Conservation (phyloP, 2,888 invertebrate species). For the Odontocolon sp. region DNA sequence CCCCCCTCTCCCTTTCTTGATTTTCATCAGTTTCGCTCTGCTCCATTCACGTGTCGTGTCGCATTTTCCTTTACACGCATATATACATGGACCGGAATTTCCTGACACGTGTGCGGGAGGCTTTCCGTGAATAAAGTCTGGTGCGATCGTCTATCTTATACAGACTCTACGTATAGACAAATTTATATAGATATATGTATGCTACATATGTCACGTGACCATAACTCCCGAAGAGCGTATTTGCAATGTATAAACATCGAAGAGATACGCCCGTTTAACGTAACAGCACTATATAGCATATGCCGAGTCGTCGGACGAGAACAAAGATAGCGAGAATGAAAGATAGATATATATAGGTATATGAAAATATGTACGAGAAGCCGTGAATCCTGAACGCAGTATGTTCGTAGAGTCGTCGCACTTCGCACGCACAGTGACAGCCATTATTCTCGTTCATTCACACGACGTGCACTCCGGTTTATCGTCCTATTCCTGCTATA, state of each 20-base stretch:
- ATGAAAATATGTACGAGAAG: conserved; percentile 2
- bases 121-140: conserved; percentile 9
- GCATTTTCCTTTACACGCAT: background rate
- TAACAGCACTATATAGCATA: no score
- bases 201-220: no score
- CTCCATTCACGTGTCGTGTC: background rate
- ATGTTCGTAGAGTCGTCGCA: conserved; percentile 4
- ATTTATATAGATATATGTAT: background rate
- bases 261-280: no score
- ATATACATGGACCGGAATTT: conserved; percentile 10
- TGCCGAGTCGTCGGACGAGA: no score
- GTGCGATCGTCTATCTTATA: background rate
- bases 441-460: conserved; percentile 23
- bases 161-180: background rate
- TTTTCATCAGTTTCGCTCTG: background rate
- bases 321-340: no score
- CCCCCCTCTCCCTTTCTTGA: background rate
- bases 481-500: background rate
- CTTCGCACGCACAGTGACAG: background rate
- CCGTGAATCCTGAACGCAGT: conserved; percentile 2
- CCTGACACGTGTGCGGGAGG: conserved; percentile 3
- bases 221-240: no score
- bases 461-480: conserved; percentile 1
- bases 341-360: no score
- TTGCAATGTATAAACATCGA: no score